Conservation (phyloP, 2,888 invertebrate species). For the Dynastes maya region DNA sequence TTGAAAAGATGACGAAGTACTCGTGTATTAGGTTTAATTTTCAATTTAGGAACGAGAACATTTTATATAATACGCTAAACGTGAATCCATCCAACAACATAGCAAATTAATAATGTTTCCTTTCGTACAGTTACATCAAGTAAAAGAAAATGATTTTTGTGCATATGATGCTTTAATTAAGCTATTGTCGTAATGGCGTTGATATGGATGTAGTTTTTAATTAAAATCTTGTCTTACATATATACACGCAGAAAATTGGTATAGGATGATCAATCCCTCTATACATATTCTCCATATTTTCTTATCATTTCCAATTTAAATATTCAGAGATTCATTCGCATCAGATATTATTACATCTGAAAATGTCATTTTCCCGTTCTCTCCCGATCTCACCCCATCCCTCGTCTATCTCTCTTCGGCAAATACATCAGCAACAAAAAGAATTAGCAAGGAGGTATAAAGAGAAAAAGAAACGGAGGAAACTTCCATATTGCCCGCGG, state of each 20-base stretch:
- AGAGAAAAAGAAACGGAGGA: conserved; percentile 42
- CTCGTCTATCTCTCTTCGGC: neutral
- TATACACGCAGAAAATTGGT: neutral
- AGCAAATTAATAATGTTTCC: conserved; percentile 18
- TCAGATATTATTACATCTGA: conserved; percentile 38
- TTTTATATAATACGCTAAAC: neutral
- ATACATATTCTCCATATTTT: conserved; percentile 1
- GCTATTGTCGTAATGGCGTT: too few species aligned
- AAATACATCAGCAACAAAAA: conserved; percentile 38
- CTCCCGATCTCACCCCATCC: conserved; percentile 1
- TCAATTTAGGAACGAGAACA: conserved; percentile 53
- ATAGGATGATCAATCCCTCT: neutral
- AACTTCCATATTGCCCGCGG: conserved; percentile 51
- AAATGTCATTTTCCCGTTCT: conserved; percentile 20
- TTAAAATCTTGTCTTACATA: neutral
- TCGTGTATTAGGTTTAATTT: conserved; percentile 53
- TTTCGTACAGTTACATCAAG: neutral
- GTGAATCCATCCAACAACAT: neutral
- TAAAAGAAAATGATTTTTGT: neutral
- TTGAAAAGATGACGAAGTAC: conserved; percentile 59
- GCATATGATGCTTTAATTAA: too few species aligned
- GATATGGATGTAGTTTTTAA: too few species aligned
- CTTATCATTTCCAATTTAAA: conserved; percentile 38
- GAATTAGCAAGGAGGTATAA: conserved; percentile 34
- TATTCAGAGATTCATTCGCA: conserved; percentile 22